Evolutionary conservation across 2,113 vertebrate genomes (phyloP).

Genomic region (Cebus imitator): DNA sequence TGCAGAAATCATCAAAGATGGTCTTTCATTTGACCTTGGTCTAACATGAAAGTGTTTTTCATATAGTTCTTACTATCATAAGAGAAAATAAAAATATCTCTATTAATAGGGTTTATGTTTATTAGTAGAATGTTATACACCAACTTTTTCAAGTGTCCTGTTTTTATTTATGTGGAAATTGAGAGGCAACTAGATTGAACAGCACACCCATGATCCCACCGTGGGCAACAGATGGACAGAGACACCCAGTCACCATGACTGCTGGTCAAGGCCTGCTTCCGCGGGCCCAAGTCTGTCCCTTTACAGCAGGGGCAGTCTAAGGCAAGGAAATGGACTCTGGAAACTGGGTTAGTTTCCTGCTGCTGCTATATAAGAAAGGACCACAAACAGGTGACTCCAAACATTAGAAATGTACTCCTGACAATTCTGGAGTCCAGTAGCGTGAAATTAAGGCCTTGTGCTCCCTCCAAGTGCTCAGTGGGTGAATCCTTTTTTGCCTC

Average conservation of each 20-base stretch:
- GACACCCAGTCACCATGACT: accelerated
- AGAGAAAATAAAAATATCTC: background rate
- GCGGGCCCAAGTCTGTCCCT: accelerated
- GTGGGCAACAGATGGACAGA: accelerated
- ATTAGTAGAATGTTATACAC: background rate
- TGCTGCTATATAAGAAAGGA: accelerated
- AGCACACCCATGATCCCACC: accelerated
- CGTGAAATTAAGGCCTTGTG: accelerated
- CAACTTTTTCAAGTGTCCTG: background rate
- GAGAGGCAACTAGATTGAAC: background rate
- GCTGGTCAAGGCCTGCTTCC: accelerated
- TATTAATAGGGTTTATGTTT: background rate
- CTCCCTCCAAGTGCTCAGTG: accelerated
- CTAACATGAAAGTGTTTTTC: background rate
- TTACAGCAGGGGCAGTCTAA: accelerated
- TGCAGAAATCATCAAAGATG: conserved; percentile 7
- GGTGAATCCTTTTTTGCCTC: accelerated
- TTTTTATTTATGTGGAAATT: background rate
- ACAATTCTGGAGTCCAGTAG: background rate
- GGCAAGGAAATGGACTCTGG: accelerated
- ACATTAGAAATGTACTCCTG: no score
- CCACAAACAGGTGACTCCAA: background rate
- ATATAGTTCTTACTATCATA: background rate
- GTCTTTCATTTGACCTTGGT: background rate
- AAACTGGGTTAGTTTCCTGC: accelerated